phyloP scores from a whole-genome alignment of 2,113 vertebrate species.

The Pachyramphus minor region DNA sequence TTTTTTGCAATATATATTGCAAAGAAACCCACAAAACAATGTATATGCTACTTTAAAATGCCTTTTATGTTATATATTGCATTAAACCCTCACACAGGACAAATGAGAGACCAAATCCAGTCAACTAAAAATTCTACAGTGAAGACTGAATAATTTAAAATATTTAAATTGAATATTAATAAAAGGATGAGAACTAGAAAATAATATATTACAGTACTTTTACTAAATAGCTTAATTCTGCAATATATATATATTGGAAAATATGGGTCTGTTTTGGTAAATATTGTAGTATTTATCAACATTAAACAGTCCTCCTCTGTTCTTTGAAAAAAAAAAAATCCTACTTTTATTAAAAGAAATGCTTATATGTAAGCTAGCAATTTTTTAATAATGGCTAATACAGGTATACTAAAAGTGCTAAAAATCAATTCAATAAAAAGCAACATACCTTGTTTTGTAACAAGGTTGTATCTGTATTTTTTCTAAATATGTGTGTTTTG shows the following conservation, averaged over 20 bases:
- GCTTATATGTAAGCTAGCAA: not conserved
- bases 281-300: not conserved
- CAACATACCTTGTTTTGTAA: not conserved
- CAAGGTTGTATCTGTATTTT: not conserved
- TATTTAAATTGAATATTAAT: not conserved
- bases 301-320: not conserved
- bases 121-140: not conserved
- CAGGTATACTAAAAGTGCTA: not conserved
- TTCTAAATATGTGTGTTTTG: not conserved
- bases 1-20: not conserved
- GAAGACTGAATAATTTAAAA: not conserved
- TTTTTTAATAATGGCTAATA: not conserved
- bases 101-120: not conserved
- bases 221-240: not conserved
- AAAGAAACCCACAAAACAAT: not conserved
- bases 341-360: not conserved
- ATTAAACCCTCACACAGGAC: not conserved
- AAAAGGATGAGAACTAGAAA: not conserved
- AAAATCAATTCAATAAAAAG: not conserved
- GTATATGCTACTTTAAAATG: not conserved
- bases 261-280: not conserved
- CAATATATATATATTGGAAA: not conserved
- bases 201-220: not conserved
- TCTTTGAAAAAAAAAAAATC: not conserved
- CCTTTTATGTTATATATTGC: not conserved